phyloP scores from a whole-genome alignment of 2,888 invertebrate genomes.

The Actias luna region DNA sequence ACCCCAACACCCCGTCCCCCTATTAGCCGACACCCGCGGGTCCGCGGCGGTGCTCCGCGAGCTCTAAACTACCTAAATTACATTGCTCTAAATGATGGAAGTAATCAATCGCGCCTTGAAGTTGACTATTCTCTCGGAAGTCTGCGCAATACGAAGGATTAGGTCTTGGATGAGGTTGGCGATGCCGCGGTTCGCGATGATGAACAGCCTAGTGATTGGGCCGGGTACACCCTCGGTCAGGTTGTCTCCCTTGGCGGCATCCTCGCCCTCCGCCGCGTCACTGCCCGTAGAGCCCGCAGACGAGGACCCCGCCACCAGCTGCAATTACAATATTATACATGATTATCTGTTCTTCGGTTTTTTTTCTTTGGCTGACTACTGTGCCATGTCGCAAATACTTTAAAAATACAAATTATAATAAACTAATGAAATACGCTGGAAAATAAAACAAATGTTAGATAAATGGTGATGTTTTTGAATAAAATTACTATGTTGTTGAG shows the following conservation, averaged over 20 bases:
- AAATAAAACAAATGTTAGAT: not conserved
- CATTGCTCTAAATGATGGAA: conserved; percentile 84
- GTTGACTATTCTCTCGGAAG: conserved; percentile 95
- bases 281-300: conserved; percentile 83
- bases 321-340: conserved; percentile 40
- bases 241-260: conserved; percentile 84
- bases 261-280: conserved; percentile 75
- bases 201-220: conserved; percentile 92
- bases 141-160: conserved; percentile 93
- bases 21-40: conserved; percentile 21
- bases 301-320: conserved; percentile 89
- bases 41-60: conserved; percentile 16
- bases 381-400: not conserved
- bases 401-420: not conserved
- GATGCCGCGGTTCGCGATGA: conserved; percentile 92
- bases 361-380: not conserved
- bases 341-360: not conserved
- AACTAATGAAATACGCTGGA: not conserved
- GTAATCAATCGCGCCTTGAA: conserved; percentile 96
- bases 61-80: conserved; percentile 45
- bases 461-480: not conserved
- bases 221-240: conserved; percentile 93
- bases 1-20: conserved; percentile 22
- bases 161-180: conserved; percentile 94
- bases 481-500: not conserved